phyloP scores from a whole-genome alignment of 2,113 vertebrate genomes.

The Balaenoptera acutorostrata region DNA sequence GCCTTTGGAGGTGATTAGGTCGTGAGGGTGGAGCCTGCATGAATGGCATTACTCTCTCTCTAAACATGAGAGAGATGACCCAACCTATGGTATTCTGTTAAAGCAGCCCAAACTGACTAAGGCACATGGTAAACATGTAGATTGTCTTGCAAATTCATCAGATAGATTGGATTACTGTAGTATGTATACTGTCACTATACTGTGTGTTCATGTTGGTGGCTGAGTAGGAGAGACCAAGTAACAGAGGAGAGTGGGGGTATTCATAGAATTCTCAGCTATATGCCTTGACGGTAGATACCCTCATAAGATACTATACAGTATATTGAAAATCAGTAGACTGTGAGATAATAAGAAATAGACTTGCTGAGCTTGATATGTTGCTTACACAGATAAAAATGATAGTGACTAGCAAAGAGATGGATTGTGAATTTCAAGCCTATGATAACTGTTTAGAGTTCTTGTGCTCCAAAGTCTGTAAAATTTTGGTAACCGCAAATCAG shows the following conservation, averaged over 20 bases:
- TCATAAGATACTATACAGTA: not conserved
- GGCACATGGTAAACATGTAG: not conserved
- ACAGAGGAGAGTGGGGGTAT: not conserved
- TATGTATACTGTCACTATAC: fast-evolving
- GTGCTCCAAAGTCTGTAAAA: not conserved
- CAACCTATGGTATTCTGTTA: not conserved
- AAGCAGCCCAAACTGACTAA: not conserved
- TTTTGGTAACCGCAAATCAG: not conserved
- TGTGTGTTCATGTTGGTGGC: not conserved
- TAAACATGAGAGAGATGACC: not conserved
- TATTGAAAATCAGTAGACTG: not conserved
- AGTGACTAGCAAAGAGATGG: not conserved
- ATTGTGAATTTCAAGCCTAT: not conserved
- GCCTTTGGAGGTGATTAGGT: not conserved
- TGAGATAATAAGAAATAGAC: not conserved
- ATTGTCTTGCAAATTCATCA: not conserved
- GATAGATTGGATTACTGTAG: not conserved
- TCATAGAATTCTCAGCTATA: not conserved
- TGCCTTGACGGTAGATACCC: fast-evolving
- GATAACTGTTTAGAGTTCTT: not conserved
- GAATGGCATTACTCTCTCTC: not conserved
- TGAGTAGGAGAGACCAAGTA: not conserved
- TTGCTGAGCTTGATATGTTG: not conserved
- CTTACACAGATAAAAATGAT: not conserved
- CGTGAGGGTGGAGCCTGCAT: not conserved